phyloP scores from a whole-genome alignment of 2,113 vertebrate genomes.

The Setophaga petechia region DNA sequence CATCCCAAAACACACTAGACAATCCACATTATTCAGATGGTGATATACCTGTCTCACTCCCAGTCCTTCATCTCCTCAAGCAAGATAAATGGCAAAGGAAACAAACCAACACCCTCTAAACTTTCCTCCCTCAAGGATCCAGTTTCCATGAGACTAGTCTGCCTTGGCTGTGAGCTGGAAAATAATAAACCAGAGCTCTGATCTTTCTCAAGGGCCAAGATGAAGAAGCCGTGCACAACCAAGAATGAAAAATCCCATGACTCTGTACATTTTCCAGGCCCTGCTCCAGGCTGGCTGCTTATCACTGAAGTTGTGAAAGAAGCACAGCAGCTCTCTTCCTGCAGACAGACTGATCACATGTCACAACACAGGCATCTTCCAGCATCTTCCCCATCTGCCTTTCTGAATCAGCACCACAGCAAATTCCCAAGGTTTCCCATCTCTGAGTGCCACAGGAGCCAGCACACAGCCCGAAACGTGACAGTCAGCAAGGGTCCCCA shows the following conservation, averaged over 20 bases:
- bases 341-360: not conserved
- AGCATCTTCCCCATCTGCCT: not conserved
- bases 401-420: not conserved
- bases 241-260: not conserved
- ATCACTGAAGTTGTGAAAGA: not conserved
- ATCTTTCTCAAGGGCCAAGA: not conserved
- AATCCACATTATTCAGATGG: not conserved
- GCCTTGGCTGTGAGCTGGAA: not conserved
- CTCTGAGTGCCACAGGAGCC: not conserved
- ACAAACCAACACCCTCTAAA: not conserved
- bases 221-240: not conserved
- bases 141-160: not conserved
- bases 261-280: not conserved
- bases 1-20: not conserved
- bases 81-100: constrained; percentile 21
- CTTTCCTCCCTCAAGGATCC: not conserved
- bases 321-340: not conserved
- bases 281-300: not conserved
- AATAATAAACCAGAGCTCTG: not conserved
- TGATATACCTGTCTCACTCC: not conserved
- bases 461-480: not conserved
- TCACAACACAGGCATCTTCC: not conserved
- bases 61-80: not conserved
- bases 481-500: not conserved
- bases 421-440: not conserved